A percentile compares a stretch with the other conserved stretches of the same genome.
Conservation (phyloP, 37 sponge, comb jelly and placozoan genomes). For the Spongilla lacustris region DNA sequence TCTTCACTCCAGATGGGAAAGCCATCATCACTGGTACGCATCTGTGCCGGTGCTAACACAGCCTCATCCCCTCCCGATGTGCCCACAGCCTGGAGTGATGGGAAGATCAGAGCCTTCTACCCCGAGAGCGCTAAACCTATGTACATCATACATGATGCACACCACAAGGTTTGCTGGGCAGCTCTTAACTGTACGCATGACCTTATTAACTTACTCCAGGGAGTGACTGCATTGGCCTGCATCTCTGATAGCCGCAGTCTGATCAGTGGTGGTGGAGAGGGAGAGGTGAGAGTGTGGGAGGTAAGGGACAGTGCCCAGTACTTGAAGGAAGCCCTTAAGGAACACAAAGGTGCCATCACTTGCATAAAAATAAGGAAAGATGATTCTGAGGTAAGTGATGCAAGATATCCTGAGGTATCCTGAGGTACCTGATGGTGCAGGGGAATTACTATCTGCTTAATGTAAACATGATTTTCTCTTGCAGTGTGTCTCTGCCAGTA, state of each 20-base stretch:
- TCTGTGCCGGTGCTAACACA: neutral
- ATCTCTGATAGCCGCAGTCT: constrained; percentile 69
- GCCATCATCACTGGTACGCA: constrained; percentile 89
- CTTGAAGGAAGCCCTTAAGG: constrained; percentile 95
- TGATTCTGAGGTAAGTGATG: constrained; percentile 63
- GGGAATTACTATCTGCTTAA: neutral
- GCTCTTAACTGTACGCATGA: neutral
- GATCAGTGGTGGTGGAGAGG: constrained; percentile 98
- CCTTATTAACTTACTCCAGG: constrained; percentile 42
- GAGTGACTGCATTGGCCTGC: constrained; percentile 93
- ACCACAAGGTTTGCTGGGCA: constrained; percentile 74
- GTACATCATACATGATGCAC: constrained; percentile 97
- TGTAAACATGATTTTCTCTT: neutral
- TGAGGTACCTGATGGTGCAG: neutral
- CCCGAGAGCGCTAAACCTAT: constrained; percentile 88
- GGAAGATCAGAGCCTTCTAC: constrained; percentile 91
- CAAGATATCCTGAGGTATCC: neutral
- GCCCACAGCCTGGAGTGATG: constrained; percentile 94
- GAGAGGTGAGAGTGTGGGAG: constrained; percentile 98
- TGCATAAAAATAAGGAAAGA: constrained; percentile 81
- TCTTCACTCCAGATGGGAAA: constrained; percentile 86
- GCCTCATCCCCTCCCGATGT: neutral
- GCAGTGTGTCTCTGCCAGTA: constrained; percentile 92
- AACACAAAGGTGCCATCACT: constrained; percentile 93
- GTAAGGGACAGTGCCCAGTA: constrained; percentile 49